A percentile compares a stretch with the other conserved stretches of the same genome.
phyloP scores from a whole-genome alignment of 2,113 vertebrate species.

The Maccullochella peelii region DNA sequence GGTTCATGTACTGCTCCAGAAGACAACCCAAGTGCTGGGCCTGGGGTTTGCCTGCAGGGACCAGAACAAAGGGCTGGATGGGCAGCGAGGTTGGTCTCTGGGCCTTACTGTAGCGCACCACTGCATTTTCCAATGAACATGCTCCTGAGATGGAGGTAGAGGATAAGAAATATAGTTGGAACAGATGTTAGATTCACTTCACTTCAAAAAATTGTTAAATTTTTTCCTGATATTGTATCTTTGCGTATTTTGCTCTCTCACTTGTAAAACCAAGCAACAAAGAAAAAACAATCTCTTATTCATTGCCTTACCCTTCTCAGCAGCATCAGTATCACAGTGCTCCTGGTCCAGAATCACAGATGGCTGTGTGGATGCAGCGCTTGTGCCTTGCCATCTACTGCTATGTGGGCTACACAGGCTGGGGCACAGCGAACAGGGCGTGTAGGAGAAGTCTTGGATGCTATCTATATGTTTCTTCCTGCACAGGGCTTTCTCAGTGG shows the following conservation, averaged over 20 bases:
- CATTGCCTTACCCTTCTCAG: conserved; percentile 54
- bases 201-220: no score
- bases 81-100: conserved; percentile 96
- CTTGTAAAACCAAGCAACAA: not conserved
- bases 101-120: conserved; percentile 91
- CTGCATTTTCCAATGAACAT: conserved; percentile 79
- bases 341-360: conserved; percentile 45
- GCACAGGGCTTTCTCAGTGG: conserved; percentile 85
- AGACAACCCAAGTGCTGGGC: conserved; percentile 87
- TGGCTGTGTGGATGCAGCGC: conserved; percentile 37
- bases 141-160: conserved; percentile 77
- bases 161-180: not conserved
- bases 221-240: not conserved
- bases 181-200: not conserved
- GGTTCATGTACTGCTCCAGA: conserved; percentile 89
- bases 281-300: not conserved
- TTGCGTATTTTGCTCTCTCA: not conserved
- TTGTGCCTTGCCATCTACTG: conserved; percentile 77
- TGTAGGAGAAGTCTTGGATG: conserved; percentile 74
- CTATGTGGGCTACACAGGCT: conserved; percentile 87
- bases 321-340: conserved; percentile 20
- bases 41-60: conserved; percentile 86
- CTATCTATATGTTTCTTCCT: conserved; percentile 81
- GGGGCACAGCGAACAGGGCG: conserved; percentile 82
- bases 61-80: conserved; percentile 95